Evolutionary conservation across 1,140 invertebrate species (phyloP).

Genomic region (Drosophila murphyi): DNA sequence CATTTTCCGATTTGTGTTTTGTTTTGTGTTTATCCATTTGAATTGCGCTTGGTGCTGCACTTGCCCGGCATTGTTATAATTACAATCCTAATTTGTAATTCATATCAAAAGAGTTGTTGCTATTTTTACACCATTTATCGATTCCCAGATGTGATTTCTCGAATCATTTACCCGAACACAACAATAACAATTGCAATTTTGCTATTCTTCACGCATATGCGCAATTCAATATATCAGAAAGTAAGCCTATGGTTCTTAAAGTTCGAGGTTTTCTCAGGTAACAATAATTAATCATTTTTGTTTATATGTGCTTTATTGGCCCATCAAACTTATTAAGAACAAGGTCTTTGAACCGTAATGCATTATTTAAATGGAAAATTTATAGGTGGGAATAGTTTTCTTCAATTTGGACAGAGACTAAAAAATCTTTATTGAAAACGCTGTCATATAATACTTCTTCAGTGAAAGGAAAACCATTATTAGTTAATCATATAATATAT

Average conservation of each 20-base stretch:
- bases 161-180: constrained; percentile 29
- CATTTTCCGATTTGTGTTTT: constrained; percentile 18
- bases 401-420: no score
- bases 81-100: constrained; percentile 72
- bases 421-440: no score
- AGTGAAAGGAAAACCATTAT: no score
- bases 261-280: not conserved
- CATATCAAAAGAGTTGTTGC: constrained; percentile 66
- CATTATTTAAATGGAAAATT: not conserved
- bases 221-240: not conserved
- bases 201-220: not conserved
- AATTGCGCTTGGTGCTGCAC: constrained; percentile 53
- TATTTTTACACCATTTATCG: constrained; percentile 76
- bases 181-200: constrained; percentile 1
- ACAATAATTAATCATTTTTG: not conserved
- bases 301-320: not conserved
- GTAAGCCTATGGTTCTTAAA: not conserved
- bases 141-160: constrained; percentile 64
- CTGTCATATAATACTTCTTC: no score
- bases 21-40: constrained; percentile 17
- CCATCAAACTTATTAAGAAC: not conserved
- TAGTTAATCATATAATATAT: no score
- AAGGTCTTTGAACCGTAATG: not conserved
- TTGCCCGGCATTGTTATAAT: constrained; percentile 57
- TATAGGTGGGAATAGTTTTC: no score